Percentiles rank a stretch among this genome's conserved stretches.
phyloP scores from a whole-genome alignment of 2,888 invertebrate species.

The Sphaerophoria taeniata region DNA sequence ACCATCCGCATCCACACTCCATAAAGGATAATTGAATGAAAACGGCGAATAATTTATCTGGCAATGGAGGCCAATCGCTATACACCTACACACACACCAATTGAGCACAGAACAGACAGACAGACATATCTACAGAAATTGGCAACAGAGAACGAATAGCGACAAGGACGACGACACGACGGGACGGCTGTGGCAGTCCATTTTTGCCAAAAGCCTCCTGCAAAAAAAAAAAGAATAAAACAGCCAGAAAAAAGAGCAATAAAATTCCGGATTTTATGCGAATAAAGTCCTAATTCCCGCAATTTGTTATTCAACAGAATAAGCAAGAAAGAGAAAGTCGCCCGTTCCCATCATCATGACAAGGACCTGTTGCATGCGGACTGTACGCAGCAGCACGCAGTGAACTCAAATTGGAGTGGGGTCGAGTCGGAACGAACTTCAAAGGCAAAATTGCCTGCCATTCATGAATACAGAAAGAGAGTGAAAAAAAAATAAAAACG shows the following conservation, averaged over 20 bases:
- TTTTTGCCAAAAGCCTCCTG: conserved; percentile 46
- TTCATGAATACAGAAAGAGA: conserved; percentile 51
- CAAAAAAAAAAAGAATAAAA: conserved; percentile 23
- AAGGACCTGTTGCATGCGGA: conserved; percentile 61
- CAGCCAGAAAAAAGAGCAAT: conserved; percentile 55
- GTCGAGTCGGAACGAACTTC: conserved; percentile 29
- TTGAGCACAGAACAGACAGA: conserved; percentile 47
- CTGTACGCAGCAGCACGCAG: conserved; percentile 69
- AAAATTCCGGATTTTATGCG: conserved; percentile 71
- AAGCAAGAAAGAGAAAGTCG: conserved; percentile 12
- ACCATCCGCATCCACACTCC: conserved; percentile 30
- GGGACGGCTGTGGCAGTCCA: conserved; percentile 9
- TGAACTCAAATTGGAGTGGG: conserved; percentile 6
- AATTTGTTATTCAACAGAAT: conserved; percentile 65
- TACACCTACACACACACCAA: conserved; percentile 5
- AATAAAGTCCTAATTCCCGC: conserved; percentile 71
- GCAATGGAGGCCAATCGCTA: conserved; percentile 36
- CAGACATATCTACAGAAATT: conserved; percentile 32
- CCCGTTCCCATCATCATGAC: conserved; percentile 14
- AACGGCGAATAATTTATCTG: conserved; percentile 70
- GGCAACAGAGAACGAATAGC: conserved; percentile 27
- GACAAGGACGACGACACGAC: no score
- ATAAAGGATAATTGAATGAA: conserved; percentile 72
- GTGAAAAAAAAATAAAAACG: conserved; percentile 40
- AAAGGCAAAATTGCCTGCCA: conserved; percentile 41